phyloP scores from a whole-genome alignment of 2,113 vertebrate genomes.

The Etheostoma cragini region DNA sequence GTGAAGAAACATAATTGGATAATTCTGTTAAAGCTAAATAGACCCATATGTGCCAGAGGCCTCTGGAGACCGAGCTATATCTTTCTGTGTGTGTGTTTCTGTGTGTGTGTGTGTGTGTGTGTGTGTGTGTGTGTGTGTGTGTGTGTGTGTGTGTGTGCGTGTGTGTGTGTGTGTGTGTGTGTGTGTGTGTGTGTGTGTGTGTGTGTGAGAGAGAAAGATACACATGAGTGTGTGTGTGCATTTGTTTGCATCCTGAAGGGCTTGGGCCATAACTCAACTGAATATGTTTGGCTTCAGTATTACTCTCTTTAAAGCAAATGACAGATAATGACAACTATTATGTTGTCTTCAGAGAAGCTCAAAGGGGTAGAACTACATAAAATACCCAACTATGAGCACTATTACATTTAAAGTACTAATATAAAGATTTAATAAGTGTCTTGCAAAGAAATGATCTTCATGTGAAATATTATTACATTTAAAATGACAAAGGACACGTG shows the following conservation, averaged over 20 bases:
- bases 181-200: background rate
- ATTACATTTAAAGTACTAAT: constrained; percentile 4
- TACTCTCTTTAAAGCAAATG: constrained; percentile 43
- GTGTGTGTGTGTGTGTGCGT: background rate
- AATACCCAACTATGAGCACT: background rate
- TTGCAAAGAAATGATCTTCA: background rate
- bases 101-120: background rate
- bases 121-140: constrained; percentile 3
- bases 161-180: background rate
- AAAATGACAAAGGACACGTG: background rate
- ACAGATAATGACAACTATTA: constrained; percentile 48
- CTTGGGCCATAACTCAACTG: constrained; percentile 27
- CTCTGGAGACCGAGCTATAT: constrained; percentile 20
- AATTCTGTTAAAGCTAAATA: constrained; percentile 51
- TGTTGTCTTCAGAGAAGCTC: constrained; percentile 11
- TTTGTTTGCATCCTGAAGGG: constrained; percentile 14
- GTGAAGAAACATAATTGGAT: constrained; percentile 52
- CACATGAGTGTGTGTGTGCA: constrained; percentile 1
- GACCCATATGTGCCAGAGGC: constrained; percentile 37
- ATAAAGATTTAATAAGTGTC: constrained; percentile 2
- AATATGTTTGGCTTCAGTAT: constrained; percentile 22
- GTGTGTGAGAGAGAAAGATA: background rate
- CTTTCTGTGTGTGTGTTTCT: background rate
- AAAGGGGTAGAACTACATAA: background rate
- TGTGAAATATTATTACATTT: background rate